Base-by-base conservation (phyloP, 2,797 vertebrate genomes). In the Microhierax caerulescens region DNA sequence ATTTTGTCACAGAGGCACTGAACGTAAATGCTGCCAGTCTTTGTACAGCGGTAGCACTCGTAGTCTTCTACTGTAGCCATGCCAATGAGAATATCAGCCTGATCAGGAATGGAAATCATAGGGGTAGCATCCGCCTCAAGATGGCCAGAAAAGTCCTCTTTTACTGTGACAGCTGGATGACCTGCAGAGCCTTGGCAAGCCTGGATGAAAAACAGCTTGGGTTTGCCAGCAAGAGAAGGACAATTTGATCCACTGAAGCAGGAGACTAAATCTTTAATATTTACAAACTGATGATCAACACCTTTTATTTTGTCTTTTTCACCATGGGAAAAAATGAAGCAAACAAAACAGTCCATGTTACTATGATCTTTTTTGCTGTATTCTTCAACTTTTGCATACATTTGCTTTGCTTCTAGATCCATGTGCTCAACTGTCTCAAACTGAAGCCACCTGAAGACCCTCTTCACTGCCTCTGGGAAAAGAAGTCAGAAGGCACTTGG, bases 161-260 rank as follows among this genome's bases (percentile, higher is more conserved):
- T 21, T 50, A 94, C 5, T 77, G 19, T n/a, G 65, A 97, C 90
- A 90, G 48, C n/a, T n/a, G 61, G 90, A 32, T 97, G 95, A 51
- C 2, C 11, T 45, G 2, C 27, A 78, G 6, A 63, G 54, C 95
- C 97, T 93, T 97, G 97, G 85, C 97, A 97, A 77, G 97, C 96
- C 90, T 97, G 97, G 82, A 97, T 96, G 74, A 97, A 93, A 93
- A 97, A 97, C 75, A 97, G 72, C 75, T 97, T 97, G 87, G 97
- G 97, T 91, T 97, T 97, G n/a, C 92, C 95, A 94, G 80, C 92
- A 54, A 97, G 96, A 78, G 95, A 91, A 76, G 73, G 92, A 94
- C 96, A 97, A 7, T 94, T 95, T 54, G 74, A 92, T 91, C 95
- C 96, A 68, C 48, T 95, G 90, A 97, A 97, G 74, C 43, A 86